Conservation (phyloP, 2,888 invertebrate genomes). For the Bibio marci region DNA sequence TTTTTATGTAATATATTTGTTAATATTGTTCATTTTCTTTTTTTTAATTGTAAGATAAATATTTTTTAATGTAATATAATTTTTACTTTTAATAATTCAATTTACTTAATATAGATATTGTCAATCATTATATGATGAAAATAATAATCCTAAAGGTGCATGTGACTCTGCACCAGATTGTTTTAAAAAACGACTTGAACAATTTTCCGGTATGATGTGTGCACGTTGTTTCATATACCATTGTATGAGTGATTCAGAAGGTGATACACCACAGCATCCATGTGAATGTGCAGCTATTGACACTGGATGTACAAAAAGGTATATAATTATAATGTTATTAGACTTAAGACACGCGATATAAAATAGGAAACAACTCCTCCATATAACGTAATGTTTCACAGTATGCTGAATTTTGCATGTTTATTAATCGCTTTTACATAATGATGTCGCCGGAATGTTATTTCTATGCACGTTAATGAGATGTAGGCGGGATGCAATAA, state of each 20-base stretch:
- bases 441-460: no score
- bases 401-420: conserved; percentile 1
- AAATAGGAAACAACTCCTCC: no score
- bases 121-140: conserved; percentile 64
- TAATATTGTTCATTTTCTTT: no score
- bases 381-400: no score
- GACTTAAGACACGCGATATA: no score
- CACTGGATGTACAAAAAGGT: conserved; percentile 56
- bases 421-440: background rate
- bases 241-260: conserved; percentile 82
- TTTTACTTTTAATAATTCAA: no score
- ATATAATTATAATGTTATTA: conserved; percentile 7
- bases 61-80: no score
- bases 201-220: conserved; percentile 68
- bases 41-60: no score
- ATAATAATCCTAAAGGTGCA: conserved; percentile 70
- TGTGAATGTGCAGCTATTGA: conserved; percentile 60
- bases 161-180: conserved; percentile 79
- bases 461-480: no score
- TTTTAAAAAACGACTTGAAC: conserved; percentile 61
- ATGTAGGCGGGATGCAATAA: no score
- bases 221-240: conserved; percentile 85
- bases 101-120: conserved; percentile 55
- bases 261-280: conserved; percentile 69
- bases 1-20: no score